A percentile compares a stretch with the other conserved stretches of the same genome.
These are phyloP conservation scores for Oryzias curvinotus DNA, from an alignment of 2,113 vertebrate species.

Conservation along the genomic window DNA sequence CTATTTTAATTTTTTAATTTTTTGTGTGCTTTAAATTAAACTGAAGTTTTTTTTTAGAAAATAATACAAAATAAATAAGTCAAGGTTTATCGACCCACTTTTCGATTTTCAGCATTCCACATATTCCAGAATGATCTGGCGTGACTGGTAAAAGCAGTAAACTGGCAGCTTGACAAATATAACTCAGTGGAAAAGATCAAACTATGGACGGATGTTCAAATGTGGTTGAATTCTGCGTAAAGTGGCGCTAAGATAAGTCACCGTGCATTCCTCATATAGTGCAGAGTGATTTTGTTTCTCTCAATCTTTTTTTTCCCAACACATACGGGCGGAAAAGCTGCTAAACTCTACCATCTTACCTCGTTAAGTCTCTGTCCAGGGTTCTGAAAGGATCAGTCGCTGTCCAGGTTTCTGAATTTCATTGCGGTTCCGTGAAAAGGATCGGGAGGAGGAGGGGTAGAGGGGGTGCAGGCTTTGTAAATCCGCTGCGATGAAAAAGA, in stretches of 20 bases:
- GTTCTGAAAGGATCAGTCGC: conserved; percentile 35
- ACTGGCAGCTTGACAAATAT: no score
- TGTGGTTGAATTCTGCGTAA: no score
- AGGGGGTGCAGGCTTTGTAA: conserved; percentile 46
- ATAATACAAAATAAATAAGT: no score
- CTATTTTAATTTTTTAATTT: conserved; percentile 13
- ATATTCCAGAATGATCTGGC: no score
- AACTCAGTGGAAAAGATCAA: no score
- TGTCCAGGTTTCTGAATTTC: conserved; percentile 56
- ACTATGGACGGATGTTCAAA: no score
- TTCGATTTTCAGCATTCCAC: no score
- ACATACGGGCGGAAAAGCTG: background rate
- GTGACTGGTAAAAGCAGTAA: no score
- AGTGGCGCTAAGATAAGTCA: background rate
- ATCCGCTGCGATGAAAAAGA: conserved; percentile 61
- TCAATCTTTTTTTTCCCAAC: background rate
- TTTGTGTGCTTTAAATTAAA: conserved; percentile 50
- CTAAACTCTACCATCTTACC: conserved; percentile 49
- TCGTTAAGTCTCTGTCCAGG: conserved; percentile 34
- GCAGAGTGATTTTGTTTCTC: conserved; percentile 4
- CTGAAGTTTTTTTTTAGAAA: background rate
- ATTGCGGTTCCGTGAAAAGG: conserved; percentile 37
- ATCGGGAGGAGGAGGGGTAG: no score
- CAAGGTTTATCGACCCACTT: no score
- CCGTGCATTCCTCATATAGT: background rate